Conservation (phyloP, 2,888 invertebrate species). For the Dione juno region DNA sequence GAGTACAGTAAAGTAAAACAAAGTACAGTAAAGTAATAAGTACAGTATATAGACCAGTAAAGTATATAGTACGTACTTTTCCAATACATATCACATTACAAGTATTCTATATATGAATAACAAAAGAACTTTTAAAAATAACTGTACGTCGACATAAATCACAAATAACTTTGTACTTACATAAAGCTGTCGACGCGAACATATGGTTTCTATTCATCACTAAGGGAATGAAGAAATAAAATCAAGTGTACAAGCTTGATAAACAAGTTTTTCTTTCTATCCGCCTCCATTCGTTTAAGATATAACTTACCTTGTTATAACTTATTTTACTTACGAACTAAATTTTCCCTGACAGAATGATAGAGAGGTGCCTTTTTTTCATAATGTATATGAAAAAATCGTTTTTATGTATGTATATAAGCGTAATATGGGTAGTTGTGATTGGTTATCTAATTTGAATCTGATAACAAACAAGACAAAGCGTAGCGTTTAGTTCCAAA, state of each 20-base stretch:
- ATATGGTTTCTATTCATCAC: constrained; percentile 36
- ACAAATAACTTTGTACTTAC: background rate
- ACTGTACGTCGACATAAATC: background rate
- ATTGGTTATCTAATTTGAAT: background rate
- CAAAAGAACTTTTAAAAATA: background rate
- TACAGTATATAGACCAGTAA: no score
- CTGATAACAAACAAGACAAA: no score
- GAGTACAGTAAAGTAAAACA: no score
- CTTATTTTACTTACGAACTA: constrained; percentile 39
- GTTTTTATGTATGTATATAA: background rate
- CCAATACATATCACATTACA: no score
- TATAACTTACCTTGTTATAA: constrained; percentile 51
- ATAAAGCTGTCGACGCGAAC: constrained; percentile 30
- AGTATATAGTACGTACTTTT: no score
- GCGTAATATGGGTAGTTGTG: background rate
- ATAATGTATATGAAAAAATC: background rate
- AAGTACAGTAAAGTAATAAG: no score
- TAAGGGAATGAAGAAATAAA: constrained; percentile 25
- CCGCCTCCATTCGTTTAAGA: constrained; percentile 35
- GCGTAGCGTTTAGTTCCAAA: no score
- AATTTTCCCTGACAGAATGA: constrained; percentile 18
- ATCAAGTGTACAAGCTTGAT: constrained; percentile 34
- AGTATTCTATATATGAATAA: background rate
- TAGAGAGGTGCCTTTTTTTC: background rate
- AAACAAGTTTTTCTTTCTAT: constrained; percentile 31